Evolutionary conservation across 1,140 invertebrate species (phyloP), one percentile per base, ranked within the genome.

Genomic region (Spodoptera frugiperda): DNA sequence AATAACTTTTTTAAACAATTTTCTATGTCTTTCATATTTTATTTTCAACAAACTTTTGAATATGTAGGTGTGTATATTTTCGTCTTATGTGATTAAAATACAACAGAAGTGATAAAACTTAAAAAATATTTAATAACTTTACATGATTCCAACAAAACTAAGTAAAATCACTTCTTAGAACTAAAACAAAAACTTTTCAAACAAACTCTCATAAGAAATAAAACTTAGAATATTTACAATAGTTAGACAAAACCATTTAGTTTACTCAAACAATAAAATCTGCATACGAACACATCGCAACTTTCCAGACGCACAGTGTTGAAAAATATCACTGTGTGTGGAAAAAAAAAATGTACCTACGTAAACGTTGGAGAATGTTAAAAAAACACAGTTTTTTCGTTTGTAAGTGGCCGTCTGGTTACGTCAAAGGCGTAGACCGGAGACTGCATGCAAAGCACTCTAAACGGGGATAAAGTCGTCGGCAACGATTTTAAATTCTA

Each of bases 341-440:
- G 68, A 78, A 73, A 54, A 48, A 51, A 17, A 21, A 68, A 72
- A 10, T n/a, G n/a, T n/a, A n/a, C n/a, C n/a, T n/a, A n/a, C n/a
- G n/a, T 68, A 78, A 84, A 80, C 70, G 84, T 72, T 77, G 65
- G 68, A 72, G 59, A 82, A 82, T 82, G 73, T 78, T 55, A 81
- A 83, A 75, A 84, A 82, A 89, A 88, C 80, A 83, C 81, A 85
- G 82, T 89, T n/a, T 84, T 84, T 82, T 78, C 79, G 76, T 79
- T 39, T 80, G 83, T 86, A 87, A 90, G 85, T 87, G 83, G 84
- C 82, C 81, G 86, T 84, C 84, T 85, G 87, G 83, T 82, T 78
- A 71, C 85, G 83, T 87, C 89, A 89, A 90, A 90, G 84, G 85
- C 74, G 53, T 49, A 71, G 81, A 65, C 59, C 59, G 54, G 48